Conservation (phyloP, 2,888 invertebrate genomes). For the Synanthedon andrenaeformis region DNA sequence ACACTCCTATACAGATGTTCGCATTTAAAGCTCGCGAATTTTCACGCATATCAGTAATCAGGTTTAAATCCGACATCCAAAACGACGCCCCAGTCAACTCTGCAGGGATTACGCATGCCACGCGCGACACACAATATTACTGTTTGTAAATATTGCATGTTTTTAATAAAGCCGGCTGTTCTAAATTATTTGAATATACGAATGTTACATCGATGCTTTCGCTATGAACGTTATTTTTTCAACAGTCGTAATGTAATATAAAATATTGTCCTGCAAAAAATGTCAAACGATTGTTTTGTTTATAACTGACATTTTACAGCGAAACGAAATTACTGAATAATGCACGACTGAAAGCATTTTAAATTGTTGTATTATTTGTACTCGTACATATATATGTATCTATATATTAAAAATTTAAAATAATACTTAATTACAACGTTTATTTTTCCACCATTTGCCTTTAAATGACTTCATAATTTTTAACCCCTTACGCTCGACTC, state of each 20-base stretch:
- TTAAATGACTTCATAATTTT: no score
- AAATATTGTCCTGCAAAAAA: no score
- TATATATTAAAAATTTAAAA: no score
- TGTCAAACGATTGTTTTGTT: no score
- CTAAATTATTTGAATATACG: slow-evolving; percentile 8
- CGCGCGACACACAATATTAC: slow-evolving; percentile 8
- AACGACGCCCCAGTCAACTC: slow-evolving; percentile 9
- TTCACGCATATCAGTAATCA: slow-evolving; percentile 16
- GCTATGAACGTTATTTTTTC: slow-evolving; percentile 4
- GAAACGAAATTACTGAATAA: no score
- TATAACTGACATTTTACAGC: no score
- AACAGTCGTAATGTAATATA: not conserved
- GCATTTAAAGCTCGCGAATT: not conserved
- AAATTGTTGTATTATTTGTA: no score
- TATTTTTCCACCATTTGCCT: no score
- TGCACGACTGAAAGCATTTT: no score
- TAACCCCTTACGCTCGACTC: no score
- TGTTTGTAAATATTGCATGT: slow-evolving; percentile 4
- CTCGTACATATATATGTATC: no score
- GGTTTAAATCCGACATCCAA: slow-evolving; percentile 23
- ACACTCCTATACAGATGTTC: not conserved
- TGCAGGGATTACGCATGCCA: not conserved
- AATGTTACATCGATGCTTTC: slow-evolving; percentile 3
- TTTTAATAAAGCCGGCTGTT: slow-evolving; percentile 6
- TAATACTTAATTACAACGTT: no score